Evolutionary conservation across 1,140 invertebrate species (phyloP).

Genomic region (Druon quercuslanigerum): DNA sequence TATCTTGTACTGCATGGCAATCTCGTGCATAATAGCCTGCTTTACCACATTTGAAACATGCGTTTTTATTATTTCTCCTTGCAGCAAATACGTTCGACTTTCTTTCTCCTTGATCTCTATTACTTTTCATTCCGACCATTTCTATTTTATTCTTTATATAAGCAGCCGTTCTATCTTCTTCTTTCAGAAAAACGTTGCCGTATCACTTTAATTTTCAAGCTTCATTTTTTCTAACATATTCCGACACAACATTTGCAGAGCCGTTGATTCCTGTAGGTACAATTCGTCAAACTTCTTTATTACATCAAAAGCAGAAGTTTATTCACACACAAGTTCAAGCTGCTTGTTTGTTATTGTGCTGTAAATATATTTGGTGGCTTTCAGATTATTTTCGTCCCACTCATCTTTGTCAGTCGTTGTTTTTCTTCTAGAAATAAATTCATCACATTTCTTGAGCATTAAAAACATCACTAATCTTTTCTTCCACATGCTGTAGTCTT

Average conservation of each 20-base stretch:
- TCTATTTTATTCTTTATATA: slow-evolving; percentile 69
- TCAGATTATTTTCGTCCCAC: no score
- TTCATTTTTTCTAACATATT: slow-evolving; percentile 46
- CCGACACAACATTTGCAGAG: slow-evolving; percentile 46
- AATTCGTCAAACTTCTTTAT: slow-evolving; percentile 43
- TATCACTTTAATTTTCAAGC: slow-evolving; percentile 48
- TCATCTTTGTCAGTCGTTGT: no score
- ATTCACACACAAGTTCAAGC: slow-evolving; percentile 40
- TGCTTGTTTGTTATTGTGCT: slow-evolving; percentile 46
- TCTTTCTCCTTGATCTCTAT: slow-evolving; percentile 2
- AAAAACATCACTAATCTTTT: no score
- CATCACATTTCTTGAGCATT: no score
- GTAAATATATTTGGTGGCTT: no score
- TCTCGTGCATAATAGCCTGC: no score
- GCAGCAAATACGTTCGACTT: no score
- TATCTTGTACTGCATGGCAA: no score
- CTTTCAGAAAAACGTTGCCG: slow-evolving; percentile 63
- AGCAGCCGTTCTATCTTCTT: slow-evolving; percentile 67
- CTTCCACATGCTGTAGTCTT: no score
- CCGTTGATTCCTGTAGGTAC: slow-evolving; percentile 44
- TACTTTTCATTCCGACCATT: slow-evolving; percentile 36
- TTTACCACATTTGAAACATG: no score
- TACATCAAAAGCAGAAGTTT: slow-evolving; percentile 29
- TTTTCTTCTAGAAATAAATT: no score
- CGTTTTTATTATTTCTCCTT: no score